These are phyloP conservation scores for Coptotermes formosanus DNA, from an alignment of 1,140 invertebrate species.

Conservation along the genomic window DNA sequence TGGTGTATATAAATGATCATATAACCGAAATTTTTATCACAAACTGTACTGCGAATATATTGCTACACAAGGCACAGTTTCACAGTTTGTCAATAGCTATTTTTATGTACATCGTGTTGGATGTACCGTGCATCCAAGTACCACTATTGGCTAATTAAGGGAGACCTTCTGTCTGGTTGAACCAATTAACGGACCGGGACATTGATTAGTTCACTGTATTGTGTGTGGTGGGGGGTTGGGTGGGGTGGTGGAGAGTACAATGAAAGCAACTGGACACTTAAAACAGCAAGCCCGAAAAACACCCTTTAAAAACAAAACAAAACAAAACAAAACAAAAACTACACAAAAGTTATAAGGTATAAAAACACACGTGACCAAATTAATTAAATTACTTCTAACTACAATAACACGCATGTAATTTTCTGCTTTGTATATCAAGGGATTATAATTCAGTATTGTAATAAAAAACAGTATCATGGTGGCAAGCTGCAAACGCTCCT, in stretches of 20 bases:
- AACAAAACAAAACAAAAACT: too few relatives aligned
- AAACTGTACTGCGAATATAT: not conserved
- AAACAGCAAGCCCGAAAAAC: not conserved
- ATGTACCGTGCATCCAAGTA: not conserved
- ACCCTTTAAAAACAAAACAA: slow-evolving; percentile 9
- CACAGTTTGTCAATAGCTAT: not conserved
- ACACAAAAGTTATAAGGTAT: not conserved
- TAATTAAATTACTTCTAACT: not conserved
- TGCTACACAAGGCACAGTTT: not conserved
- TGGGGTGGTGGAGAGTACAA: not conserved
- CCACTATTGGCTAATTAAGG: slow-evolving; percentile 13
- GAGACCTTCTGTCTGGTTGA: not conserved
- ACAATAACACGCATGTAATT: not conserved
- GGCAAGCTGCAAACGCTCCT: not conserved
- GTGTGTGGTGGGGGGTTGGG: not conserved
- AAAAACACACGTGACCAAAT: not conserved
- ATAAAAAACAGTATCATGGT: not conserved
- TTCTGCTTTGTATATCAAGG: not conserved
- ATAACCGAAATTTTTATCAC: not conserved
- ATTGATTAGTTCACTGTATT: not conserved
- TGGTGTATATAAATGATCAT: too few relatives aligned
- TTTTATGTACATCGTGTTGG: not conserved
- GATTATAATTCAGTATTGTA: not conserved
- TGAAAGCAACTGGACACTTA: not conserved
- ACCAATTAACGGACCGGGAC: not conserved